Conservation (phyloP, 2,888 invertebrate genomes). For the Cheilosia scutellata region DNA sequence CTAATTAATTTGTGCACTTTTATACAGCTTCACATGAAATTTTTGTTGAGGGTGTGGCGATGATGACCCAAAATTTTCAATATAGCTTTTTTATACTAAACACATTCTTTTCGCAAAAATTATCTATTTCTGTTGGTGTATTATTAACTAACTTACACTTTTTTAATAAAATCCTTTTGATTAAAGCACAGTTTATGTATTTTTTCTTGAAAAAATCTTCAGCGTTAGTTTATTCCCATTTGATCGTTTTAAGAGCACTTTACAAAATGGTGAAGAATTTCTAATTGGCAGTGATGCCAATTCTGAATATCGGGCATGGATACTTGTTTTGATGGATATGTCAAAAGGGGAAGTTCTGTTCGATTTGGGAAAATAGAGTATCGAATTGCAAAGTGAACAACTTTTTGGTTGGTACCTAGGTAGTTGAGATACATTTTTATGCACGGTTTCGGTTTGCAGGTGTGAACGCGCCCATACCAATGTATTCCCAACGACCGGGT, state of each 20-base stretch:
- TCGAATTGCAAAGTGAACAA: no score
- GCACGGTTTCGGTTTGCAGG: no score
- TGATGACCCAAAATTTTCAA: conserved; percentile 80
- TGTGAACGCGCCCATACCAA: no score
- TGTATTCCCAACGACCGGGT: no score
- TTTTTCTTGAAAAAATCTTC: conserved; percentile 60
- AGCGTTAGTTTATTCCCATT: conserved; percentile 74
- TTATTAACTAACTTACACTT: conserved; percentile 77
- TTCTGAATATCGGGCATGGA: background rate
- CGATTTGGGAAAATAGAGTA: background rate
- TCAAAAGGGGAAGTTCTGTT: conserved; percentile 52
- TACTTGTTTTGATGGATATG: conserved; percentile 41
- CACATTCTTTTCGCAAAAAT: conserved; percentile 44
- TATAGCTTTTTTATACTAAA: conserved; percentile 70
- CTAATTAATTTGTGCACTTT: conserved; percentile 27
- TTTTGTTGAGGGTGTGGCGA: conserved; percentile 81
- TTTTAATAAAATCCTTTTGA: conserved; percentile 65
- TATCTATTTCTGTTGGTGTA: conserved; percentile 37
- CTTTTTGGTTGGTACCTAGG: no score
- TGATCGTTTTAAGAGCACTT: conserved; percentile 79
- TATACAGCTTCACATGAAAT: conserved; percentile 22
- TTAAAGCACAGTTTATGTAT: conserved; percentile 53
- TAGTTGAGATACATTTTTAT: no score
- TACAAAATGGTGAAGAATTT: conserved; percentile 79
- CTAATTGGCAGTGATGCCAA: conserved; percentile 70